Conservation (phyloP, 2,888 invertebrate genomes). For the Eustalomyia histrio region DNA sequence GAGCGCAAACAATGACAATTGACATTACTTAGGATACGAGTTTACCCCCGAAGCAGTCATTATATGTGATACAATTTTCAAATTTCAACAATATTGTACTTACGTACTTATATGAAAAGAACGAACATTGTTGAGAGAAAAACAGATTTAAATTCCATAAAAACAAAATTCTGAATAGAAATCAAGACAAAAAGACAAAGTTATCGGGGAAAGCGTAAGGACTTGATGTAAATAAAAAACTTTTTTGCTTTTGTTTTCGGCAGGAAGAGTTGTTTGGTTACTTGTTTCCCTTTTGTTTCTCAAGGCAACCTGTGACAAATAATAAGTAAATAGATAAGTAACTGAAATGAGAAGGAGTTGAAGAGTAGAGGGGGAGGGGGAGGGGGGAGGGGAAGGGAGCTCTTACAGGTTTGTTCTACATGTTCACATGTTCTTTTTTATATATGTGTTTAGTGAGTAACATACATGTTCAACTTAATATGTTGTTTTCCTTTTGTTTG, state of each 20-base stretch:
- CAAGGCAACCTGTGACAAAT: constrained; percentile 52
- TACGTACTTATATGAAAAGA: constrained; percentile 5
- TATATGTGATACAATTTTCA: constrained; percentile 32
- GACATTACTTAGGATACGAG: background rate
- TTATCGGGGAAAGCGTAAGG: constrained; percentile 42
- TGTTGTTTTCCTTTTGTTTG: constrained; percentile 2
- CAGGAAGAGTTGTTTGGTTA: constrained; percentile 23
- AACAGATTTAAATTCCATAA: constrained; percentile 21
- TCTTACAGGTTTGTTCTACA: background rate
- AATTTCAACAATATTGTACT: constrained; percentile 42
- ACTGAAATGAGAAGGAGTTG: background rate
- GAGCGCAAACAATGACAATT: background rate
- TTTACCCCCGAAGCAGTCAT: constrained; percentile 22
- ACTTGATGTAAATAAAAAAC: background rate
- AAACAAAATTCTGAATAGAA: background rate
- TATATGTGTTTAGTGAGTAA: no score
- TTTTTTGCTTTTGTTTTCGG: background rate
- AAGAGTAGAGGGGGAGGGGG: background rate
- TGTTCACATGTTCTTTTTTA: background rate
- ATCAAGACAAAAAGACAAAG: background rate
- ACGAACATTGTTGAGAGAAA: background rate
- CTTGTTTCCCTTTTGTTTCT: constrained; percentile 34
- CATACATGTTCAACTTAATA: background rate
- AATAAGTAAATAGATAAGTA: constrained; percentile 24
- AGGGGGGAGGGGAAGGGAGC: background rate